Evolutionary conservation across 2,888 invertebrate genomes (phyloP), one percentile per base, ranked within the genome.

Genomic region (Dryobota labecula): DNA sequence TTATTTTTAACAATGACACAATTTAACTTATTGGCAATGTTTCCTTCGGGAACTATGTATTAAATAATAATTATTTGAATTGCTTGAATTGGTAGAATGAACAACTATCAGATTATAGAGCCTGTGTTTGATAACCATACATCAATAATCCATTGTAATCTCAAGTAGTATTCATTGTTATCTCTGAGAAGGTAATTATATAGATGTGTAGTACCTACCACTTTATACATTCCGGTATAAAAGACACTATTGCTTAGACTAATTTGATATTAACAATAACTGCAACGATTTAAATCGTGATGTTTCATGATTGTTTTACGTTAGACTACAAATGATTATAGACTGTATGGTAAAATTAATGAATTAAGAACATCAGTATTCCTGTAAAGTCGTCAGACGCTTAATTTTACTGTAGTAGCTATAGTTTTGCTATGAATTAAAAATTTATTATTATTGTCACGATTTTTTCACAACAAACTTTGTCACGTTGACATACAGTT

Each of bases 51-150:
- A 6, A 61, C 15, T 43, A 30, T 30, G 13, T 15, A n/a, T 30
- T 61, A n/a, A 45, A n/a, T 45, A 45, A 61, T 61, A 33, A 30
- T 61, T 30, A 33, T 45, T 61, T 30, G n/a, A 61, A 61, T 61
- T 30, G 2, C 9, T 30, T 30, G 8, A 45, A 30, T 61, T 1
- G 20, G 15, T 9, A 30, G 27, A 20, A 3, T 27, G 13, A 27
- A 20, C 9, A 30, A 61, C 0, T 20, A 13, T 13, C 0, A 5
- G 27, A 43, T 8, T 13, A 20, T 15, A 43, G 8, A 20, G 41
- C 5, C 30, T 27, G 8, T 27, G 8, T 27, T 60, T 27, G 11
- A 4, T 43, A 8, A 33, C 18, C 9, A 18, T 3, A 51, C 18
- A 18, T 20, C 13, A 36, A n/a, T n/a, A n/a, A n/a, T n/a, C n/a